Evolutionary conservation across 1,140 invertebrate species (phyloP).

Genomic region (Manduca sexta): DNA sequence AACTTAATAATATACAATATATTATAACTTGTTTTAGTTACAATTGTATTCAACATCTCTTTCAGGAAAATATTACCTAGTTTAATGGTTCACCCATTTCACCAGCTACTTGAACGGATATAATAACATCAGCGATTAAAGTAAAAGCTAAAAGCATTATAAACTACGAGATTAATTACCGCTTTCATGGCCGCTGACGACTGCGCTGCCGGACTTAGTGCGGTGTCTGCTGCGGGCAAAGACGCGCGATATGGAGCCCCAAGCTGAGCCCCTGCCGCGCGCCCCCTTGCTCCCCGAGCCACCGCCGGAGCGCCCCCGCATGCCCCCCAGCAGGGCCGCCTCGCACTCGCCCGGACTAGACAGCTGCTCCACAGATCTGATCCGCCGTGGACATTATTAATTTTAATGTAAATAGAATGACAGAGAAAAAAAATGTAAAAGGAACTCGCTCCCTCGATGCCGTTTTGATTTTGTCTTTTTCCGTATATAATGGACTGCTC

Average conservation of each 20-base stretch:
- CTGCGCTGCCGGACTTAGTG: slow-evolving; percentile 76
- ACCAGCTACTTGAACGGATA: too few species aligned
- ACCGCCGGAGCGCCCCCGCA: slow-evolving; percentile 46
- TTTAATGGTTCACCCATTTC: too few species aligned
- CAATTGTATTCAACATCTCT: too few species aligned
- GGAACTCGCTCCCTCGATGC: too few species aligned
- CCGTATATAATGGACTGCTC: too few species aligned
- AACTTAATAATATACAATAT: too few species aligned
- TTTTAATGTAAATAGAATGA: too few species aligned
- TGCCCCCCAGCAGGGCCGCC: slow-evolving; percentile 50
- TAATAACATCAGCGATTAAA: too few species aligned
- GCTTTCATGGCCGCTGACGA: slow-evolving; percentile 59
- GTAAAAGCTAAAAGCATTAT: neutral
- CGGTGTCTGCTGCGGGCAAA: slow-evolving; percentile 89
- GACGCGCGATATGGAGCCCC: slow-evolving; percentile 89
- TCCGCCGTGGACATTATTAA: neutral
- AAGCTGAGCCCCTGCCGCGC: slow-evolving; percentile 77
- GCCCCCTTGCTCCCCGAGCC: slow-evolving; percentile 51
- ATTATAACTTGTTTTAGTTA: too few species aligned
- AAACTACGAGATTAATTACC: slow-evolving; percentile 23
- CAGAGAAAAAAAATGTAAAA: neutral
- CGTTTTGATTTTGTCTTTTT: too few species aligned
- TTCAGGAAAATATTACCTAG: too few species aligned
- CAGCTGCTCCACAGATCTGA: slow-evolving; percentile 84
- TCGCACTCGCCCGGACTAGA: slow-evolving; percentile 78